A percentile compares a stretch with the other conserved stretches of the same genome.
phyloP scores from a whole-genome alignment of 1,140 invertebrate genomes.

The Drosophila lacertosa region DNA sequence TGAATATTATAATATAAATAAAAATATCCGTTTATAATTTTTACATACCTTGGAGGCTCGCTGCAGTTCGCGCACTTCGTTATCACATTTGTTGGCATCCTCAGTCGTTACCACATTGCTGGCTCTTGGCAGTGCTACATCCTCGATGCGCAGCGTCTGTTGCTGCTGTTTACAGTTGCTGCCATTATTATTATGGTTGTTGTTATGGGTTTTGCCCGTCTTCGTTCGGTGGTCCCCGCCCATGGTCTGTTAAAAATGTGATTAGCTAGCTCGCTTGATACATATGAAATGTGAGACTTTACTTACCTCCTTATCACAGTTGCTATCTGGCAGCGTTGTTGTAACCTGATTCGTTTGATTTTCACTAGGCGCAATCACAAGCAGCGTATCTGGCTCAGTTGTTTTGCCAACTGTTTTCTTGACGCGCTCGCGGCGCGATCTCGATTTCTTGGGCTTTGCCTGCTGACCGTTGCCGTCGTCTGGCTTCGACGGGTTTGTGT shows the following conservation, averaged over 20 bases:
- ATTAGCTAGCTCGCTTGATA: background rate
- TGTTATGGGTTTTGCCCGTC: slow-evolving; percentile 33
- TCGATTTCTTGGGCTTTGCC: slow-evolving; percentile 54
- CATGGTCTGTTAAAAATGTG: slow-evolving; percentile 51
- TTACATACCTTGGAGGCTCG: slow-evolving; percentile 84
- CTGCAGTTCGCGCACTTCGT: slow-evolving; percentile 85
- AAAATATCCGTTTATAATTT: no score
- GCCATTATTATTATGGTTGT: slow-evolving; percentile 15
- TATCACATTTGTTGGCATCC: slow-evolving; percentile 85
- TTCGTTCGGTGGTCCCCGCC: slow-evolving; percentile 62
- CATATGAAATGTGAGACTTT: background rate
- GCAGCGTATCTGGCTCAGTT: slow-evolving; percentile 50
- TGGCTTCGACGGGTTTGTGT: slow-evolving; percentile 42
- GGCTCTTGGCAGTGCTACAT: slow-evolving; percentile 49
- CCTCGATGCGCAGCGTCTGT: slow-evolving; percentile 71
- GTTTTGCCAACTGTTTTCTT: slow-evolving; percentile 54
- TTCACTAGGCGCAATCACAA: slow-evolving; percentile 59
- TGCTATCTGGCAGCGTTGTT: slow-evolving; percentile 42
- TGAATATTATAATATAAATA: no score
- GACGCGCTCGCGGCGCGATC: slow-evolving; percentile 55
- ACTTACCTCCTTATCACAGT: slow-evolving; percentile 70
- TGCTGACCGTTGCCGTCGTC: slow-evolving; percentile 50
- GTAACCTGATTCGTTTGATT: slow-evolving; percentile 41
- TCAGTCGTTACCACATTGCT: slow-evolving; percentile 51
- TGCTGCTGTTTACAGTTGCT: slow-evolving; percentile 36